These are phyloP conservation scores for Plutomurus gul DNA, from an alignment of 1,140 invertebrate genomes.

Conservation along the genomic window DNA sequence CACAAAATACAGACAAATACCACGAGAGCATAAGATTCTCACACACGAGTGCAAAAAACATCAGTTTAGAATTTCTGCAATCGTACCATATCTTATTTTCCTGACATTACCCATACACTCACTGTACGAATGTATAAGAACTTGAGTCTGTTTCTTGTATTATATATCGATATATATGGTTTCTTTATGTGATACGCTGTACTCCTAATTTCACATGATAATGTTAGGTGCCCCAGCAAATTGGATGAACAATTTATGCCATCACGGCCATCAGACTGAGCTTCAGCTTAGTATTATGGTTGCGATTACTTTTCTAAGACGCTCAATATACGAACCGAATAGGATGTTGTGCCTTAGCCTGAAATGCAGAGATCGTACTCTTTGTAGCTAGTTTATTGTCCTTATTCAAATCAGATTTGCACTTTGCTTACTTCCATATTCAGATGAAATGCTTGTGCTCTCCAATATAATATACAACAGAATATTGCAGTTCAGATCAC, in stretches of 20 bases:
- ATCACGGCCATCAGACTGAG: too few relatives aligned
- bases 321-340: not conserved
- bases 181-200: too few relatives aligned
- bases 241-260: too few relatives aligned
- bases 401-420: slow-evolving; percentile 8
- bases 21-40: slow-evolving; percentile 24
- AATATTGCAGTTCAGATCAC: not conserved
- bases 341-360: not conserved
- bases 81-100: not conserved
- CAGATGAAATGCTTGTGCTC: not conserved
- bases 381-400: slow-evolving; percentile 14
- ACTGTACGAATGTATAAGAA: too few relatives aligned
- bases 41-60: slow-evolving; percentile 24
- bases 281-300: too few relatives aligned
- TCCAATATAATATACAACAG: not conserved
- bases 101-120: too few relatives aligned
- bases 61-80: too few relatives aligned
- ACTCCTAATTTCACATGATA: too few relatives aligned
- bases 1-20: slow-evolving; percentile 5
- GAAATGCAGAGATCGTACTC: not conserved
- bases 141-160: too few relatives aligned
- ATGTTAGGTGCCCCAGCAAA: too few relatives aligned
- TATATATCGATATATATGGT: too few relatives aligned
- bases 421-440: not conserved
- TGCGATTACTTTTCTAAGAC: too few relatives aligned